Conservation (phyloP, 2,888 invertebrate species). For the Aquatica leii region DNA sequence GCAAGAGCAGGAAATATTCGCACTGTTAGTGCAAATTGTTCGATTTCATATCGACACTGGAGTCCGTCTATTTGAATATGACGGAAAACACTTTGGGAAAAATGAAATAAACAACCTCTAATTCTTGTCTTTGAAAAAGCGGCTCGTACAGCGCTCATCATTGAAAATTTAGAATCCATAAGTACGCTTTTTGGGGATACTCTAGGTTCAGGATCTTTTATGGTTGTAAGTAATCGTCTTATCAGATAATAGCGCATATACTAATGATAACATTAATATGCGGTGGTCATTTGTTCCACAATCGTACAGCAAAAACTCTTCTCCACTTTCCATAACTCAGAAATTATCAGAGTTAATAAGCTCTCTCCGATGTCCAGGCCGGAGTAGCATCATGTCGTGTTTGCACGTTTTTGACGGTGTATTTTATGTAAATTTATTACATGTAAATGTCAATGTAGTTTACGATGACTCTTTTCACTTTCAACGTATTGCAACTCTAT, state of each 20-base stretch:
- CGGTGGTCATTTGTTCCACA: too few species aligned
- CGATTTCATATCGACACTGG: too few species aligned
- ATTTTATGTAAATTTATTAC: not conserved
- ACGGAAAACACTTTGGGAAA: too few species aligned
- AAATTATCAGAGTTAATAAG: too few species aligned
- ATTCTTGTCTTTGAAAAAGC: slow-evolving; percentile 15
- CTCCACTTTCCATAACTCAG: not conserved
- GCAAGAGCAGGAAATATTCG: not conserved
- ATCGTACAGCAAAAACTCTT: slow-evolving; percentile 29
- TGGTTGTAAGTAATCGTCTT: not conserved
- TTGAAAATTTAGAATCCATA: slow-evolving; percentile 26
- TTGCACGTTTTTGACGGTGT: not conserved
- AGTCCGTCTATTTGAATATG: slow-evolving; percentile 16
- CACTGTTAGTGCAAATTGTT: slow-evolving; percentile 21
- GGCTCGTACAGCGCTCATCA: slow-evolving; percentile 20
- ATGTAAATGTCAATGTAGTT: not conserved
- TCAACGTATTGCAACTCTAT: not conserved
- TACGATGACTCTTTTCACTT: not conserved
- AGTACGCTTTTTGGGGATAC: slow-evolving; percentile 13
- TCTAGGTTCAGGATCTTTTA: slow-evolving; percentile 16
- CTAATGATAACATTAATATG: not conserved
- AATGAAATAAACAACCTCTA: slow-evolving; percentile 38
- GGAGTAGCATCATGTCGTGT: not conserved
- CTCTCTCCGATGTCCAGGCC: not conserved
- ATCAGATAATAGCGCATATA: slow-evolving; percentile 30